Base-by-base conservation (phyloP, 2,888 invertebrate species). In the Hemicrepidius hirtus region DNA sequence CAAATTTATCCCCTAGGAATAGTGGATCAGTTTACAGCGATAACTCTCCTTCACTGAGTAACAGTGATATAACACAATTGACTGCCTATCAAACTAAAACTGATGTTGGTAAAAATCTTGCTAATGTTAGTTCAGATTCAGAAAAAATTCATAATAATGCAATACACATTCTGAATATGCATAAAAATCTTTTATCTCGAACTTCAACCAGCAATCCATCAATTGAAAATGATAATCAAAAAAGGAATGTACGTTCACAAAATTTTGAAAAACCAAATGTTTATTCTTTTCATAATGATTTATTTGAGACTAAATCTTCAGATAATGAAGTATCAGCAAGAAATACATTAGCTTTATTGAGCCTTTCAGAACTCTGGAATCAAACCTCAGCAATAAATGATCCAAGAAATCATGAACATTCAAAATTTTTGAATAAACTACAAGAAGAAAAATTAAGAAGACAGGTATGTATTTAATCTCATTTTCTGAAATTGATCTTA, bases 381-480 rank as follows among this genome's bases (percentile, higher is more conserved):
- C 73, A 88, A 21, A 73, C 71, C 20, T 76, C 76, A 3, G 75
- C 71, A 35, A 75, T 77, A 72, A 65, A 82, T 79, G 44, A 82
- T 73, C 69, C 86, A 82, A 81, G 70, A 49, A 66, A 62, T 73
- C 57, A 16, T 20, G 71, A 74, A 20, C 50, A 53, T 18, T 49
- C 63, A 13, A 71, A 73, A 44, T 68, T 80, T 62, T 62, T 77
- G 40, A 82, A 87, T 35, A 91, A 91, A 81, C 85, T 94, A 1
- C 93, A 94, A 82, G 95, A 95, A 84, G 95, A 95, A 83, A 91
- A 91, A 81, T 86, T 94, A 41, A 89, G 94, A 71, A 88, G 95
- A 81, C 92, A 94, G 88, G 95, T 94, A 87, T 84, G 86, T 80
- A 28, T 18, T 37, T 60, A n/a, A n/a, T n/a, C n/a, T 44, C 1